A percentile compares a stretch with the other conserved stretches of the same genome.
phyloP scores from a whole-genome alignment of 2,888 invertebrate genomes.

The Eupithecia exiguata region DNA sequence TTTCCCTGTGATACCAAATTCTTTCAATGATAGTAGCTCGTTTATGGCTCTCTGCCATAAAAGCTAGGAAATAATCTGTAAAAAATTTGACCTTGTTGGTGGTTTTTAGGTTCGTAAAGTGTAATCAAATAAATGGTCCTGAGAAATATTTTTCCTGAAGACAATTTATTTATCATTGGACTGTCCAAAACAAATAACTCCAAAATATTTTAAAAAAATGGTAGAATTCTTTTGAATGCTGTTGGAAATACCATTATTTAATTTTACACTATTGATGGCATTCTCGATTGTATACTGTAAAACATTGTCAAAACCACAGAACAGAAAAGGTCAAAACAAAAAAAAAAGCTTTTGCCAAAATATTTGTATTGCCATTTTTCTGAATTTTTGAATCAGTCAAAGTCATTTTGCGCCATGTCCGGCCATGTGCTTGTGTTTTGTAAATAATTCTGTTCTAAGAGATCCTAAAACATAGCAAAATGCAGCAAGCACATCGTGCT shows the following conservation, averaged over 20 bases:
- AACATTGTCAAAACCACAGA: neutral
- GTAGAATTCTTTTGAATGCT: neutral
- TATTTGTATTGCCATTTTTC: constrained; percentile 4
- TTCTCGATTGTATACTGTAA: constrained; percentile 23
- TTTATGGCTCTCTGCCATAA: neutral
- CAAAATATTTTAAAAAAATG: neutral
- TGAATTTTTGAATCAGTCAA: neutral
- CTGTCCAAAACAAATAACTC: neutral
- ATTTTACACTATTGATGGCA: neutral
- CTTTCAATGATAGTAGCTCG: constrained; percentile 16
- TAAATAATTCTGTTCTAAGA: constrained; percentile 47
- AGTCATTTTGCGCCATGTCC: neutral
- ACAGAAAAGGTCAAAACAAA: too few relatives aligned
- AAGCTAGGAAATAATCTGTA: neutral
- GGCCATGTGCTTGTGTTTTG: constrained; percentile 57
- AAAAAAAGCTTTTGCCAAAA: neutral
- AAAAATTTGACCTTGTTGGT: neutral
- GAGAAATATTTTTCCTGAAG: too few relatives aligned
- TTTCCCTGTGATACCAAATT: constrained; percentile 52
- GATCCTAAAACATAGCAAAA: constrained; percentile 50
- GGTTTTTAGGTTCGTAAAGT: neutral
- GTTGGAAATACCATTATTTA: neutral
- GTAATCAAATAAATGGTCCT: too few relatives aligned
- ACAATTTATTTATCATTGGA: too few relatives aligned
- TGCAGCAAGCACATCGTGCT: constrained; percentile 89